Conservation (phyloP, 2,797 vertebrate genomes). For the Podarcis siculus region DNA sequence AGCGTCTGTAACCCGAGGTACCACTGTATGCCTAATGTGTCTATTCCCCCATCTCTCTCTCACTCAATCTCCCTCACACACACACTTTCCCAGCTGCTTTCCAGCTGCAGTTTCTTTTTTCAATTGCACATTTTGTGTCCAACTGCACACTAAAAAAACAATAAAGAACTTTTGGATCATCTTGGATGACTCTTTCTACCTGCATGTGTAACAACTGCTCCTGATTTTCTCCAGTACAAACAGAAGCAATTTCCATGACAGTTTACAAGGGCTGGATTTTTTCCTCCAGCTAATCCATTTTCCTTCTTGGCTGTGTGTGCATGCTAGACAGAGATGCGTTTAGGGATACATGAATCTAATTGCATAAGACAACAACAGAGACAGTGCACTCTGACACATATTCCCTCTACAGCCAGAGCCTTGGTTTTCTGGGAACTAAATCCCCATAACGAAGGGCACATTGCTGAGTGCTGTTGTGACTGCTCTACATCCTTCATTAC, state of each 20-base stretch:
- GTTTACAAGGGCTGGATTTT: neutral
- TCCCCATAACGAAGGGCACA: conserved; percentile 49
- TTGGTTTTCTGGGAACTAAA: conserved; percentile 59
- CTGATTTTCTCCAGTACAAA: neutral
- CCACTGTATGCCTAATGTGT: no score
- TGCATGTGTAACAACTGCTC: neutral
- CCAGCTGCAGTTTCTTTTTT: no score
- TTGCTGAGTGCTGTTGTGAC: conserved; percentile 16
- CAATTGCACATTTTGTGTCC: neutral
- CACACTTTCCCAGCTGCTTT: no score
- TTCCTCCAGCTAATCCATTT: conserved; percentile 35
- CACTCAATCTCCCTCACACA: no score
- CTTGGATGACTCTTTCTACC: neutral
- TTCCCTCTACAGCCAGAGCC: conserved; percentile 50
- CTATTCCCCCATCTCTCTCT: no score
- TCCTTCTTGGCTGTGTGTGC: conserved; percentile 28
- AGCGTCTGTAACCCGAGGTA: no score
- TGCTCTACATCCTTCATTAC: conserved; percentile 49
- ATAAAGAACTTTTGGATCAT: no score
- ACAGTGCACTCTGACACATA: conserved; percentile 39
- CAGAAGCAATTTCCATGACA: conserved; percentile 14
- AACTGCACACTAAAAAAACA: fast-evolving
- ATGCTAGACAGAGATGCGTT: conserved; percentile 50
- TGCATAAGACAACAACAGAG: conserved; percentile 56
- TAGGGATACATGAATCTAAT: conserved; percentile 61